Evolutionary conservation across 2,113 vertebrate species (phyloP).

Genomic region (Psilopogon haemacephalus): DNA sequence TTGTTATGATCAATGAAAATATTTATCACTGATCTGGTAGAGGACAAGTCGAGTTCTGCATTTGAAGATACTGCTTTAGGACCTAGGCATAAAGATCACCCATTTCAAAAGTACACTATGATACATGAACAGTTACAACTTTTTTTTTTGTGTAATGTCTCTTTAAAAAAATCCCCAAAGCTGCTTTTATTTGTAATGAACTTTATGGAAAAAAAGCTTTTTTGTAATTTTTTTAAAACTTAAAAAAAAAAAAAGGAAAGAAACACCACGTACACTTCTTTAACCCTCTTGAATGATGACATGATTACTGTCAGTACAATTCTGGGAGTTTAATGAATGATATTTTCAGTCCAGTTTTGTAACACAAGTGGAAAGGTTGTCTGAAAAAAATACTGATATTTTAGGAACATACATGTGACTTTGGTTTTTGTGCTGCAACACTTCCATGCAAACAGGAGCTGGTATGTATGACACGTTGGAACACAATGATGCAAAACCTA

Average conservation of each 20-base stretch:
- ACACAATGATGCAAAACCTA: not conserved
- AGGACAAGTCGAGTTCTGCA: not conserved
- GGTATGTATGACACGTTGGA: not conserved
- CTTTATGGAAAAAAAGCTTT: not conserved
- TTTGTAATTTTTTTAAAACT: too few species aligned
- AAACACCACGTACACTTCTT: not conserved
- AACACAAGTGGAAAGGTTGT: not conserved
- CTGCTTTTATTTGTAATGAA: not conserved
- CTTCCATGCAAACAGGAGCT: not conserved
- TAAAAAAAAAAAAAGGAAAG: not conserved
- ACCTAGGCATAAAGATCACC: not conserved
- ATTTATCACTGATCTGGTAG: not conserved
- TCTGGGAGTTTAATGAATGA: not conserved
- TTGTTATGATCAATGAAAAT: constrained; percentile 15
- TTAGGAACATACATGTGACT: not conserved
- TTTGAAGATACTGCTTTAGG: not conserved
- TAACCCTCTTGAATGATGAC: not conserved
- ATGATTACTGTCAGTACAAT: not conserved
- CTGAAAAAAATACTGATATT: not conserved
- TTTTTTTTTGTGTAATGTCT: not conserved
- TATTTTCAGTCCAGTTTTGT: not conserved
- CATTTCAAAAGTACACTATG: not conserved
- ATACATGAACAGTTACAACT: not conserved
- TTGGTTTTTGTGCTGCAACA: not conserved
- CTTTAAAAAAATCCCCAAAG: not conserved